phyloP scores from a whole-genome alignment of 2,888 invertebrate genomes.

The Teleiodes luculella region DNA sequence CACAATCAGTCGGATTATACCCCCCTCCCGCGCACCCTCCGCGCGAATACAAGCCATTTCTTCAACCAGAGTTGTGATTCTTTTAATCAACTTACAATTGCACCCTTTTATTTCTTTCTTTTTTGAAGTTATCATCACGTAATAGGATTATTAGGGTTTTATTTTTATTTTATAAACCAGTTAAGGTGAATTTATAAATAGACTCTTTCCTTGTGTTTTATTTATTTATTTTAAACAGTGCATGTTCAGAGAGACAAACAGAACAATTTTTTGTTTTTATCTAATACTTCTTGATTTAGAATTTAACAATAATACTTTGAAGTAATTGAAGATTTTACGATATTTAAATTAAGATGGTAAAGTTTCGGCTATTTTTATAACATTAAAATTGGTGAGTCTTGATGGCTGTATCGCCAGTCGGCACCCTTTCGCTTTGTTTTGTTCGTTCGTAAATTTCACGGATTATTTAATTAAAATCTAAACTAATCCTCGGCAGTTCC shows the following conservation, averaged over 20 bases:
- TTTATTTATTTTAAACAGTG: too few species aligned
- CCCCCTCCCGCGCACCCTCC: conserved; percentile 17
- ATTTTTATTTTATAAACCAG: neutral
- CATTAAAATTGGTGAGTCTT: neutral
- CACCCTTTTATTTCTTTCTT: conserved; percentile 34
- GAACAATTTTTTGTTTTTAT: too few species aligned
- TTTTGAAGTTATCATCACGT: conserved; percentile 16
- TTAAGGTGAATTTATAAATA: neutral
- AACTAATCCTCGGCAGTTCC: conserved; percentile 49
- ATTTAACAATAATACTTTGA: too few species aligned
- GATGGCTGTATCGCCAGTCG: neutral
- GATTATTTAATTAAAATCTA: conserved; percentile 55
- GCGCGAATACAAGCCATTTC: conserved; percentile 20
- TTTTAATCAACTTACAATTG: conserved; percentile 42
- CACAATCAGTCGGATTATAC: conserved; percentile 49
- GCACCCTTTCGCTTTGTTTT: conserved; percentile 11
- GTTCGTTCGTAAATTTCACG: conserved; percentile 36
- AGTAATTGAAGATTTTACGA: neutral
- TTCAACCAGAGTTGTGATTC: conserved; percentile 31
- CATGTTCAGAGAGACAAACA: too few species aligned
- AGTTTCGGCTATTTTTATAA: neutral
- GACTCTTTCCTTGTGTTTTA: too few species aligned
- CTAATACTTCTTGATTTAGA: too few species aligned
- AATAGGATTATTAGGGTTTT: conserved; percentile 14
- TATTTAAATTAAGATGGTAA: neutral